Percentiles rank a stretch among this genome's conserved stretches.
Conservation (phyloP, 2,797 vertebrate genomes). For the Tokudaia tokunoshimensis region DNA sequence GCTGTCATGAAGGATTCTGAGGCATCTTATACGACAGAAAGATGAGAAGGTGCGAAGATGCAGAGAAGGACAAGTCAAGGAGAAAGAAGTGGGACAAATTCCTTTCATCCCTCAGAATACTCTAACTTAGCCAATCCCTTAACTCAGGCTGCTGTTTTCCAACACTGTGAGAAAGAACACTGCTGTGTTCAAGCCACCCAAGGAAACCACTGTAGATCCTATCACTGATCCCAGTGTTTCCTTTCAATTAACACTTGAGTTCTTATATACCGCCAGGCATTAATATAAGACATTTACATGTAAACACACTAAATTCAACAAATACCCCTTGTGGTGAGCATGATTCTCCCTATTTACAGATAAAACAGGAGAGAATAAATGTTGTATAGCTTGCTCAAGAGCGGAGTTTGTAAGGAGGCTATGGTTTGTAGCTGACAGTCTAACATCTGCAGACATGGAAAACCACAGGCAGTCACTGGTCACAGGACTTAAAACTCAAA, state of each 20-base stretch:
- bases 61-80: background rate
- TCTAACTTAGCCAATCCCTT: background rate
- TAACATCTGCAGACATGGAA: background rate
- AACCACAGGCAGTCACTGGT: background rate
- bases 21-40: background rate
- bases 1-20: background rate
- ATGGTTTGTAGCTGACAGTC: background rate
- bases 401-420: background rate
- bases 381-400: background rate
- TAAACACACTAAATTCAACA: background rate
- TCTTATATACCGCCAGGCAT: background rate
- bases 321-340: background rate
- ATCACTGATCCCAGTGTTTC: background rate
- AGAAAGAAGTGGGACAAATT: background rate
- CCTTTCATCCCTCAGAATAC: background rate
- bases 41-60: background rate
- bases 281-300: background rate
- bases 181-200: background rate
- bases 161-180: background rate
- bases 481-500: background rate
- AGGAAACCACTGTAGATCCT: fast-evolving
- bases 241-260: background rate
- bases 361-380: background rate
- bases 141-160: background rate
- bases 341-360: background rate